Percentiles rank a stretch among this genome's conserved stretches.
Conservation (phyloP, 2,888 invertebrate genomes). For the Eremobia ochroleuca region DNA sequence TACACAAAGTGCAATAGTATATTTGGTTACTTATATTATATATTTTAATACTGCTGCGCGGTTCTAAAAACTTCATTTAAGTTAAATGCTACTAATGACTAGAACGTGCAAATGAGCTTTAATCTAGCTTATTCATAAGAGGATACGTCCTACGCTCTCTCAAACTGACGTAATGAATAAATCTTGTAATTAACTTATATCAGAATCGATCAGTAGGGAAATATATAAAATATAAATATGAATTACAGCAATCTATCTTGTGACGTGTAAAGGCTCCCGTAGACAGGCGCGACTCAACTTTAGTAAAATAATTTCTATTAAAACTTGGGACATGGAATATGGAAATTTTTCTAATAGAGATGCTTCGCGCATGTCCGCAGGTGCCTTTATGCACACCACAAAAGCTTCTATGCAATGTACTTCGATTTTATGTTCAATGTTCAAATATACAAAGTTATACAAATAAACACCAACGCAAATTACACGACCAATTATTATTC, state of each 20-base stretch:
- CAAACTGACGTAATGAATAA: background rate
- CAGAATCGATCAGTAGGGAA: background rate
- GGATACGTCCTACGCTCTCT: background rate
- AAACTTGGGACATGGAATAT: background rate
- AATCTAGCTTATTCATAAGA: background rate
- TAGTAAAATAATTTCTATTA: background rate
- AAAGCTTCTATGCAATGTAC: background rate
- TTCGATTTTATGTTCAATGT: background rate
- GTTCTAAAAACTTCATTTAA: too few species aligned
- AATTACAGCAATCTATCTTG: background rate
- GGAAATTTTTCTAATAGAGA: background rate
- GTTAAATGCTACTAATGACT: background rate
- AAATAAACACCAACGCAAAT: slow-evolving; percentile 3
- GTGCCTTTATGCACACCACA: background rate
- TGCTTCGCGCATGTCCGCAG: background rate
- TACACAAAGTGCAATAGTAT: background rate
- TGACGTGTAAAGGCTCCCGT: background rate
- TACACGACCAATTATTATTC: slow-evolving; percentile 1
- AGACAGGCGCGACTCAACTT: background rate
- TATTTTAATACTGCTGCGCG: background rate
- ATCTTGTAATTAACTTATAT: background rate
- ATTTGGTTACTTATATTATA: background rate
- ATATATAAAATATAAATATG: background rate
- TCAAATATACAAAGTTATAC: background rate
- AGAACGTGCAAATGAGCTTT: background rate